A percentile compares a stretch with the other conserved stretches of the same genome.
phyloP scores from a whole-genome alignment of 2,113 vertebrate genomes.

The Cinclus mexicanus region DNA sequence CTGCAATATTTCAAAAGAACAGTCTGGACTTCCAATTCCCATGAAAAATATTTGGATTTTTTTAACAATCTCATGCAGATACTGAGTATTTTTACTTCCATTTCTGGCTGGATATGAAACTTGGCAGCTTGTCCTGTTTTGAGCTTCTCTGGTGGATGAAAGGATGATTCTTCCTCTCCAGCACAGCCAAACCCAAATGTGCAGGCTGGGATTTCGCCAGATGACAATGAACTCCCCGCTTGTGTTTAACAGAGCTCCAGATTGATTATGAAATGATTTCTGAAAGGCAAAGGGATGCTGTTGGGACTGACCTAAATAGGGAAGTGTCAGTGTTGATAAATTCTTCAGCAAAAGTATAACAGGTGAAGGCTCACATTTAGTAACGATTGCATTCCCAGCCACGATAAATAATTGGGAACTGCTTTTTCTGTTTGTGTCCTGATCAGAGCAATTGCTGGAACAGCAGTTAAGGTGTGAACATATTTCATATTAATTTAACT shows the following conservation, averaged over 20 bases:
- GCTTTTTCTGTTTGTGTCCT: background rate
- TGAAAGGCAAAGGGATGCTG: background rate
- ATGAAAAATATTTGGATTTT: background rate
- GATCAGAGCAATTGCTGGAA: background rate
- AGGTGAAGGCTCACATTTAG: background rate
- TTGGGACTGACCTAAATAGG: background rate
- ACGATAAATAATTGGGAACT: background rate
- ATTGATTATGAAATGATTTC: slow-evolving; percentile 4
- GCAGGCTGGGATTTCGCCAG: slow-evolving; percentile 39
- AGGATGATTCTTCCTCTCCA: background rate
- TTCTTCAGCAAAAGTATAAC: background rate
- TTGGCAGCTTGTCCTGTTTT: background rate
- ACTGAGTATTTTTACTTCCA: background rate
- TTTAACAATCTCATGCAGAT: background rate
- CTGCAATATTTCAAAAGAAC: background rate
- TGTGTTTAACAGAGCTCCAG: slow-evolving; percentile 36
- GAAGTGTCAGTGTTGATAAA: background rate
- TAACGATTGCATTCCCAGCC: background rate
- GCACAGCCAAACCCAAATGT: slow-evolving; percentile 26
- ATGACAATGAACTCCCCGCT: background rate
- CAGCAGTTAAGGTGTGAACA: background rate
- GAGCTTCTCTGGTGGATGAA: background rate
- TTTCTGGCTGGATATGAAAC: background rate
- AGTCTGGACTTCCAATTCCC: background rate
- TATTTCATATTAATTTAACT: background rate